Percentiles rank a stretch among this genome's conserved stretches.
These are phyloP conservation scores for Euzetes globulus DNA, from an alignment of 2,888 invertebrate genomes.

Conservation along the genomic window DNA sequence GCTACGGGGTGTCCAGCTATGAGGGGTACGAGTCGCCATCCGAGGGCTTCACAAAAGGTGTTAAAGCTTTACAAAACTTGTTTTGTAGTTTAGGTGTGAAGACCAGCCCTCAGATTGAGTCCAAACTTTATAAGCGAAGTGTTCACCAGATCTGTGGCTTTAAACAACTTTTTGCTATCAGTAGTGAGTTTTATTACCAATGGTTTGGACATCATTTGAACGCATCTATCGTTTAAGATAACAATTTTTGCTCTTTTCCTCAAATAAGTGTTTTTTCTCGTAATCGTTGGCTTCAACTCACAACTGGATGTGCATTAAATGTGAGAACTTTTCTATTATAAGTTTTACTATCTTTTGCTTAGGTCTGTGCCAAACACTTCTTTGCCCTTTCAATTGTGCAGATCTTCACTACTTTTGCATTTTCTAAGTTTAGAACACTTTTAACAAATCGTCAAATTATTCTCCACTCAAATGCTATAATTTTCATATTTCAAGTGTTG, in stretches of 20 bases:
- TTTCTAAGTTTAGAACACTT: slow-evolving; percentile 22
- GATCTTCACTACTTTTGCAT: not conserved
- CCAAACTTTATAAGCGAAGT: slow-evolving; percentile 11
- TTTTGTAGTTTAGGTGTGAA: slow-evolving; percentile 32
- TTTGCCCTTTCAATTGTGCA: slow-evolving; percentile 22
- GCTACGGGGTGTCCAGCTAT: slow-evolving; percentile 26
- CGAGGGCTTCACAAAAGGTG: slow-evolving; percentile 20
- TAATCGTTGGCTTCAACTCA: not conserved
- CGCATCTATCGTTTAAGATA: not conserved
- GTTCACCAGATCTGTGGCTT: slow-evolving; percentile 21
- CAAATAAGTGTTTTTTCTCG: not conserved
- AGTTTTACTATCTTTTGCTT: not conserved
- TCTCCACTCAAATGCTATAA: not conserved
- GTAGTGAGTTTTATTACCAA: not conserved
- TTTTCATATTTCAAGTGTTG: not conserved
- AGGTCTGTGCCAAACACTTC: slow-evolving; percentile 18
- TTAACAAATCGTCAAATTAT: not conserved
- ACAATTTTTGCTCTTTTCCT: not conserved
- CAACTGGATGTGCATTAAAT: not conserved
- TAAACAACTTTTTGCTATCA: slow-evolving; percentile 24
- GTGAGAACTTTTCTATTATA: slow-evolving; percentile 10
- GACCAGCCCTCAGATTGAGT: slow-evolving; percentile 24
- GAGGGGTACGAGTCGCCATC: slow-evolving; percentile 22
- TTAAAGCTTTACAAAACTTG: slow-evolving; percentile 30
- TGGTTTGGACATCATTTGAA: slow-evolving; percentile 1